Evolutionary conservation across 2,888 invertebrate species (phyloP).

Genomic region (Cephus runcator): DNA sequence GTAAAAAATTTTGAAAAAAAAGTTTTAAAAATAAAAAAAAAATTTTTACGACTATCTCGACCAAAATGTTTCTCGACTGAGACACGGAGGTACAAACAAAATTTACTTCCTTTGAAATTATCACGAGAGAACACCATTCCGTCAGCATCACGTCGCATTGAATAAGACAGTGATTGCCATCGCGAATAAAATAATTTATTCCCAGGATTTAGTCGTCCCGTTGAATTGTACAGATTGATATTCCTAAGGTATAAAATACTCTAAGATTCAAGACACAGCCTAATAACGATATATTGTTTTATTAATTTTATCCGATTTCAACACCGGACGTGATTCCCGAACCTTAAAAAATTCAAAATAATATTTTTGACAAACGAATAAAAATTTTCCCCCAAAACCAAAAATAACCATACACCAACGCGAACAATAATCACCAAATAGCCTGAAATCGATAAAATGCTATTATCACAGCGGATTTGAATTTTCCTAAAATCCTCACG

Average conservation of each 20-base stretch:
- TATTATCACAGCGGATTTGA: neutral
- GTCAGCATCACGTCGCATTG: constrained; percentile 35
- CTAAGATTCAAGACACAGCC: constrained; percentile 20
- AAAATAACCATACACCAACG: too few relatives aligned
- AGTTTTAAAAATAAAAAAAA: too few relatives aligned
- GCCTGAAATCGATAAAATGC: neutral
- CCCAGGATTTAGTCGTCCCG: constrained; percentile 36
- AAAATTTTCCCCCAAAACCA: neutral
- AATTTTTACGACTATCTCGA: fast-evolving
- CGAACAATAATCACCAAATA: neutral
- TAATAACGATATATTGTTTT: constrained; percentile 57
- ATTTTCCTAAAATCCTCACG: neutral
- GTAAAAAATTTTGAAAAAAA: neutral
- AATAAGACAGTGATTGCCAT: constrained; percentile 62
- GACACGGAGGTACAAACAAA: neutral
- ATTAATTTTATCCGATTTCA: constrained; percentile 40
- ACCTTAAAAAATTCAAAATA: too few relatives aligned
- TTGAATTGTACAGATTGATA: neutral
- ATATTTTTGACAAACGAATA: neutral
- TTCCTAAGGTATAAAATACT: neutral
- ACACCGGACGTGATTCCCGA: neutral
- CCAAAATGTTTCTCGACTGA: neutral
- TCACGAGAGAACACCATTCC: neutral
- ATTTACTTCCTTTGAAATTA: neutral
- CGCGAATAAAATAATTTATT: constrained; percentile 59